Evolutionary conservation across 64 coral and sea anemone genomes (phyloP), one percentile per base, ranked within the genome.

Genomic region (Montipora sp.): DNA sequence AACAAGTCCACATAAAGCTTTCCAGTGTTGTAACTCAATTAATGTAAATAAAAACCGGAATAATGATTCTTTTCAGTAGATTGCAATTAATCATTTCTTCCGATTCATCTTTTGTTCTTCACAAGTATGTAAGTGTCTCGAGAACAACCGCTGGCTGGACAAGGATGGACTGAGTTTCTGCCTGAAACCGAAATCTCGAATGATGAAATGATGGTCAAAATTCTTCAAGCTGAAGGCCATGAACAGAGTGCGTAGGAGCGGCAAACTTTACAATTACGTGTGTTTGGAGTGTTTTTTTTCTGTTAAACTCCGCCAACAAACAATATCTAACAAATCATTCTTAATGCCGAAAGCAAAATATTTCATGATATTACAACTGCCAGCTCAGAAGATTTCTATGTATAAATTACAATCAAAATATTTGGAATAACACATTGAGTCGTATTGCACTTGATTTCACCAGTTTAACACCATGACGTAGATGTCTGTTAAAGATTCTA

Each of bases 71-170:
- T 49, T 23, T 18, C 65, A 67, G 16, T 85, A 47, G 82, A 85
- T 71, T 47, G 82, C n/a, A 71, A 85, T 85, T 72, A 85, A 85
- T 85, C 82, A 85, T 49, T 85, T 70, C 55, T 68, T 85, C 82
- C 66, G 60, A 5, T 85, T 72, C 45, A 19, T 51, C 82, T 49
- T 51, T 85, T 85, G 82, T 85, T 7, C 18, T 65, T 47, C 48
- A 21, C 18, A 82, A 82, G 80, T 65, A 24, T 22, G 24, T 71
- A 48, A 72, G 80, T 83, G 71, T 85, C 10, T 71, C 68, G 47
- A 71, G 44, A 85, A 71, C 27, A 14, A 70, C 82, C 49, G 11
- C 16, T 70, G 5, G 10, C 82, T 69, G 61, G 66, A 71, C 49
- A 46, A 84, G 60, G 59, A 46, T n/a, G 60, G 18, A 68, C 46